Evolutionary conservation across 2,888 invertebrate genomes (phyloP).

Genomic region (Artemia sp.): DNA sequence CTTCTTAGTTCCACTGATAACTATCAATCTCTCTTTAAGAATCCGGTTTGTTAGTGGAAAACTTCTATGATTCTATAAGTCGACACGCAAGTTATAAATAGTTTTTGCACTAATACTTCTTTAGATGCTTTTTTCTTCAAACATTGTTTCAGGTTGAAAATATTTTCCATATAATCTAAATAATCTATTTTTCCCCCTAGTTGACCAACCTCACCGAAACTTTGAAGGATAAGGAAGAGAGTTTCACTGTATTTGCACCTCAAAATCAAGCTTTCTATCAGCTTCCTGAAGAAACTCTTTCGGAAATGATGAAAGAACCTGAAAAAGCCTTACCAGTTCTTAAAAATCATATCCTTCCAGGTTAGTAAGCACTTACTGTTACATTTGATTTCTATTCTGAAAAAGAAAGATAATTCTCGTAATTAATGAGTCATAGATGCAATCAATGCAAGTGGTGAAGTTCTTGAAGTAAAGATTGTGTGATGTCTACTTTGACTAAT

Average conservation of each 20-base stretch:
- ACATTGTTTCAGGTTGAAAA: no score
- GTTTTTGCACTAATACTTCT: no score
- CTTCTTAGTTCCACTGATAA: no score
- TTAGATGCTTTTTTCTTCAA: no score
- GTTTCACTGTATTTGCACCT: constrained; percentile 43
- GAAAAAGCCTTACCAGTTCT: constrained; percentile 36
- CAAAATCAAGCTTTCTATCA: constrained; percentile 40
- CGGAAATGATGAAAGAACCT: constrained; percentile 35
- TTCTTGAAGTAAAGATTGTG: neutral
- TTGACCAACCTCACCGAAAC: constrained; percentile 28
- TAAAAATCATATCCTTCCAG: constrained; percentile 39
- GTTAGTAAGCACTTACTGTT: constrained; percentile 29
- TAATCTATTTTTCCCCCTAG: no score
- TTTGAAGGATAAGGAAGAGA: constrained; percentile 34
- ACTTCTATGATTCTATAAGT: no score
- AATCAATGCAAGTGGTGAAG: neutral
- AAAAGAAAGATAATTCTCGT: constrained; percentile 16
- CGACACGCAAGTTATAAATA: no score
- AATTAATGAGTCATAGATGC: constrained; percentile 1
- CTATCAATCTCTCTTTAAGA: no score
- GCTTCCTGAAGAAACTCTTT: constrained; percentile 35
- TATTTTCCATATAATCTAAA: no score
- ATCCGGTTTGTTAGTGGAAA: no score
- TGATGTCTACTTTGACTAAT: constrained; percentile 19
- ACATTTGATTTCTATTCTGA: constrained; percentile 23